Percentiles rank a stretch among this genome's conserved stretches.
phyloP scores from a whole-genome alignment of 2,888 invertebrate genomes.

The Tenthredo livida region DNA sequence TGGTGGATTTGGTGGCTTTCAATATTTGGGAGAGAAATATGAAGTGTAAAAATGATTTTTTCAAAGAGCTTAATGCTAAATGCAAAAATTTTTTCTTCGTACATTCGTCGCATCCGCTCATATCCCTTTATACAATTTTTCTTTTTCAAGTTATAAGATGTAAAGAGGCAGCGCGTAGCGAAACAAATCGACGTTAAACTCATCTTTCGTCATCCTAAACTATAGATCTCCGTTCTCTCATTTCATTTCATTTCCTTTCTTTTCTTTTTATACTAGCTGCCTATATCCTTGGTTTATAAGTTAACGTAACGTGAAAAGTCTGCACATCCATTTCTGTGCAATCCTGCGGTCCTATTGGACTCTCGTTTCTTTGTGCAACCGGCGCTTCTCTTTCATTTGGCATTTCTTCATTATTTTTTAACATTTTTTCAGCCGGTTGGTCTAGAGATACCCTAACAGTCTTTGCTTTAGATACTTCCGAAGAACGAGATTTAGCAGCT shows the following conservation, averaged over 20 bases:
- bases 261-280: conserved; percentile 25
- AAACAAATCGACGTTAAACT: conserved; percentile 15
- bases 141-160: neutral
- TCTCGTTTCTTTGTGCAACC: conserved; percentile 60
- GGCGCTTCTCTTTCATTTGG: conserved; percentile 64
- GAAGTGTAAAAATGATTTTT: conserved; percentile 5
- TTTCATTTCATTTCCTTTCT: neutral
- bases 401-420: conserved; percentile 68
- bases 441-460: conserved; percentile 66
- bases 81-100: conserved; percentile 11
- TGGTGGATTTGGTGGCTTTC: conserved; percentile 24
- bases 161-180: neutral
- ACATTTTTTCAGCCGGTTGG: conserved; percentile 67
- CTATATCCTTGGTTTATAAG: conserved; percentile 80
- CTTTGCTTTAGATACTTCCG: conserved; percentile 71
- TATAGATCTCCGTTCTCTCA: neutral
- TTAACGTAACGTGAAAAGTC: conserved; percentile 79
- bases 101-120: neutral
- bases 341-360: conserved; percentile 74
- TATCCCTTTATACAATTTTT: neutral
- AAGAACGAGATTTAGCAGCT: conserved; percentile 70
- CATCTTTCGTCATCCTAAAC: neutral
- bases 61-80: conserved; percentile 2
- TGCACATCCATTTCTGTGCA: conserved; percentile 80
- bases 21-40: conserved; percentile 18